phyloP scores from a whole-genome alignment of 2,113 vertebrate genomes.

The Coracopsis vasa region DNA sequence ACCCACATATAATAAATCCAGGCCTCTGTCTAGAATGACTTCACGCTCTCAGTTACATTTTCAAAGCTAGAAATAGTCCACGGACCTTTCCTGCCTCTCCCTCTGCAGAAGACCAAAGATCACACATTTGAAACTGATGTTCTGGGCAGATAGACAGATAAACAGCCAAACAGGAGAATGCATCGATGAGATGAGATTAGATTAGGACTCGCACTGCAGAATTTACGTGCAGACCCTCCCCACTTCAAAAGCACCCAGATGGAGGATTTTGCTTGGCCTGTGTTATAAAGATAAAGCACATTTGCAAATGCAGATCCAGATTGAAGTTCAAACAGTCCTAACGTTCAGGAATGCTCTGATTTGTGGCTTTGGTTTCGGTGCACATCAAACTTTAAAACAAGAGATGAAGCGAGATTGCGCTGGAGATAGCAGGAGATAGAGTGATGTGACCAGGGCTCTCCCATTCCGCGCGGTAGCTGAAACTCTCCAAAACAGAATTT shows the following conservation, averaged over 20 bases:
- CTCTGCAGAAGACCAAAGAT: neutral
- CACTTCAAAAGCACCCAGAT: neutral
- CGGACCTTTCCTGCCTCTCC: neutral
- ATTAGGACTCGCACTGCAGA: neutral
- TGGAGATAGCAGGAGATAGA: neutral
- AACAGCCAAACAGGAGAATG: neutral
- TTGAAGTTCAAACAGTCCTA: neutral
- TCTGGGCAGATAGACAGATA: neutral
- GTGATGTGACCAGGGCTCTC: neutral
- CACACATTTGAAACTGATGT: neutral
- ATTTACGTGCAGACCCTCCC: neutral
- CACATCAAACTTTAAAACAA: neutral
- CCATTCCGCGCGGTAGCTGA: neutral
- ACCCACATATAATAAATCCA: neutral
- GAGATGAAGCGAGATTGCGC: neutral
- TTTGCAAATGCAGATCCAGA: neutral
- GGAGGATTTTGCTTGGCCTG: neutral
- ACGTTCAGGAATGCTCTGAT: neutral
- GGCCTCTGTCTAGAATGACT: neutral
- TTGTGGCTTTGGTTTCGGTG: neutral
- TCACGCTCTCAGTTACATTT: neutral
- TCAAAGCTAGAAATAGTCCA: neutral
- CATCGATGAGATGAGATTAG: neutral
- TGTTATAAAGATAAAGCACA: slow-evolving; percentile 46
- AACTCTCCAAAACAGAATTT: neutral